Conservation (phyloP, 2,888 invertebrate genomes). For the Euplagia quadripunctaria region DNA sequence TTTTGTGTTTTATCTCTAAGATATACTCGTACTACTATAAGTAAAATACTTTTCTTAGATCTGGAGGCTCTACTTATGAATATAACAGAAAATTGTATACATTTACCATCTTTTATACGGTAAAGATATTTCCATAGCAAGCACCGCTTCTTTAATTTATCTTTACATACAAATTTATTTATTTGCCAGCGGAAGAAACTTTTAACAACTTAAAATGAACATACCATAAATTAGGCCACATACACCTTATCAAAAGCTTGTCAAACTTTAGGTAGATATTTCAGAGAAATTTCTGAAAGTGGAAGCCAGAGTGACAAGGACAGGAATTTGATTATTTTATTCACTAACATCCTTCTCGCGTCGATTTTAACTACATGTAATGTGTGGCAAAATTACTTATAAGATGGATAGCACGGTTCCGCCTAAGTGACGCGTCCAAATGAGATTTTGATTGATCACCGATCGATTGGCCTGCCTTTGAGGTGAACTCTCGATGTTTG, state of each 20-base stretch:
- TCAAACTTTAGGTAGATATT: not conserved
- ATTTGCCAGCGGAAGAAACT: not conserved
- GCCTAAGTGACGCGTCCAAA: constrained; percentile 70
- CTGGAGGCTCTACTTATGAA: too few species aligned
- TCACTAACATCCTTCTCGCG: constrained; percentile 32
- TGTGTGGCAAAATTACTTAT: constrained; percentile 63
- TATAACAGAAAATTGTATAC: too few species aligned
- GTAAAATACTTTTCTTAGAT: too few species aligned
- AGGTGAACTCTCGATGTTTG: constrained; percentile 47
- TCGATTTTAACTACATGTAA: constrained; percentile 52
- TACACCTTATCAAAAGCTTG: not conserved
- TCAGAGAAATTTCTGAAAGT: not conserved
- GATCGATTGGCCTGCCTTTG: constrained; percentile 49
- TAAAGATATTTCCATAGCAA: not conserved
- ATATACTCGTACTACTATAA: too few species aligned
- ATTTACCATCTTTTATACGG: not conserved
- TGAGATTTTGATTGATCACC: constrained; percentile 81
- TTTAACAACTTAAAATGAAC: not conserved
- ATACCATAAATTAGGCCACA: not conserved
- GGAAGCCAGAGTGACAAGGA: not conserved
- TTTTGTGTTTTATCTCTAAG: too few species aligned
- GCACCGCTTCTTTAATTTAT: not conserved
- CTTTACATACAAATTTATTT: not conserved
- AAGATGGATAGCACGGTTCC: constrained; percentile 74
- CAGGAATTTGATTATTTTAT: constrained; percentile 20